These are phyloP conservation scores for Botia kubotai DNA, from an alignment of 2,797 vertebrate genomes.

Conservation along the genomic window DNA sequence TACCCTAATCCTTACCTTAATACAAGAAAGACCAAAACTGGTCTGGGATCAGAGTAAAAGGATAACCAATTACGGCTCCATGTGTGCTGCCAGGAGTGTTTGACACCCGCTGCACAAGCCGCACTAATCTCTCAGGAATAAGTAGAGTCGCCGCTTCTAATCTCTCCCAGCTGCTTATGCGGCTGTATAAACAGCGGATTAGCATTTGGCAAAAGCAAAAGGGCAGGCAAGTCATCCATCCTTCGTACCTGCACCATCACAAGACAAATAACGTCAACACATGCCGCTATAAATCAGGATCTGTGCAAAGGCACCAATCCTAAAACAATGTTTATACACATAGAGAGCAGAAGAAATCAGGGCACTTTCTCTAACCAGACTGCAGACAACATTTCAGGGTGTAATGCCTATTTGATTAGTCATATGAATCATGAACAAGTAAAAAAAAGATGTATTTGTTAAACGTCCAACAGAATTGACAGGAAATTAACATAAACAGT, in stretches of 20 bases:
- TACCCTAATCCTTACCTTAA: conserved; percentile 5
- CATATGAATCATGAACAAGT: neutral
- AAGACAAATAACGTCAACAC: conserved; percentile 23
- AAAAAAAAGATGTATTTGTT: neutral
- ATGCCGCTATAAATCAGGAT: conserved; percentile 20
- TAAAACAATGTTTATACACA: conserved; percentile 1
- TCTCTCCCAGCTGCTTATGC: conserved; percentile 17
- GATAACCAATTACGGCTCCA: conserved; percentile 1
- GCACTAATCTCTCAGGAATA: conserved; percentile 43
- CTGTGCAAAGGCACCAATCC: conserved; percentile 34
- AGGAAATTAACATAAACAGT: neutral
- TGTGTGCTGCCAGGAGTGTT: conserved; percentile 20
- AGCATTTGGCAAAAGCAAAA: conserved; percentile 40
- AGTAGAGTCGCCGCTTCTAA: conserved; percentile 32
- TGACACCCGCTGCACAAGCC: conserved; percentile 15
- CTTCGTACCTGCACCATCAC: conserved; percentile 17
- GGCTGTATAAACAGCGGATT: conserved; percentile 28
- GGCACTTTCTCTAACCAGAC: conserved; percentile 26
- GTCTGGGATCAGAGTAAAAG: neutral
- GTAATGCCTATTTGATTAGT: neutral
- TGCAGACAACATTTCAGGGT: neutral
- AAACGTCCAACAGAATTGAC: neutral
- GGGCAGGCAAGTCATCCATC: conserved; percentile 29
- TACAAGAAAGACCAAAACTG: neutral
- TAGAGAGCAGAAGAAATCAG: conserved; percentile 26